phyloP scores from a whole-genome alignment of 2,113 vertebrate species.

The Takifugu bimaculatus region DNA sequence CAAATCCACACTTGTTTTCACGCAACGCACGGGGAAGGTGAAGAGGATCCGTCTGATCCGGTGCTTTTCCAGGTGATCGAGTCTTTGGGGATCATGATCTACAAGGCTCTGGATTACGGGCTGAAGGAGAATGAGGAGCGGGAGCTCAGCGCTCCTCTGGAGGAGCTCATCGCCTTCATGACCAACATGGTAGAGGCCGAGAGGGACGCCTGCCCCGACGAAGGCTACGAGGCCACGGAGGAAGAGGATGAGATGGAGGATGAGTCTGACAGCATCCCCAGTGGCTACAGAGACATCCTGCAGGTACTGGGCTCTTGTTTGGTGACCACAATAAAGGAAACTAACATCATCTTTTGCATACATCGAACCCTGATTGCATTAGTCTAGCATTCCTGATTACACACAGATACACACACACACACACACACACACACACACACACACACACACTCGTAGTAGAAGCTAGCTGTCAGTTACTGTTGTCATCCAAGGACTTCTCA shows the following conservation, averaged over 20 bases:
- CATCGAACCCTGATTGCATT: too few species aligned
- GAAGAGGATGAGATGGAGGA: slow-evolving; percentile 82
- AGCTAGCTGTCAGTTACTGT: not conserved
- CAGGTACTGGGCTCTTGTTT: slow-evolving; percentile 76
- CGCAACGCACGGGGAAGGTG: not conserved
- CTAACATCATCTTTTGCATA: too few species aligned
- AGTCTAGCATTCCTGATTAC: too few species aligned
- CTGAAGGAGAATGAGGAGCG: slow-evolving; percentile 95
- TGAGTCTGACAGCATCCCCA: slow-evolving; percentile 60
- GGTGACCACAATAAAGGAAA: not conserved
- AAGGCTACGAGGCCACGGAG: slow-evolving; percentile 92
- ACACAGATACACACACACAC: not conserved
- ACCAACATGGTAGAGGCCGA: slow-evolving; percentile 84
- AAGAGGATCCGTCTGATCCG: not conserved
- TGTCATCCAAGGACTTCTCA: not conserved
- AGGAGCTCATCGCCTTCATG: slow-evolving; percentile 94
- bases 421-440: not conserved
- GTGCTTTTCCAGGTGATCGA: slow-evolving; percentile 82
- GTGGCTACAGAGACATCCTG: slow-evolving; percentile 86
- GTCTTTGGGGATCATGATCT: slow-evolving; percentile 95
- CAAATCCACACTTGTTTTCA: slow-evolving; percentile 32
- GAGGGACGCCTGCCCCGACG: slow-evolving; percentile 80
- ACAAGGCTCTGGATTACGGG: slow-evolving; percentile 96
- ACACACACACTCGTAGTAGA: not conserved
- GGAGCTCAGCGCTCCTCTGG: slow-evolving; percentile 91